Conservation (phyloP, 2,113 vertebrate genomes). For the Arvicanthis niloticus region DNA sequence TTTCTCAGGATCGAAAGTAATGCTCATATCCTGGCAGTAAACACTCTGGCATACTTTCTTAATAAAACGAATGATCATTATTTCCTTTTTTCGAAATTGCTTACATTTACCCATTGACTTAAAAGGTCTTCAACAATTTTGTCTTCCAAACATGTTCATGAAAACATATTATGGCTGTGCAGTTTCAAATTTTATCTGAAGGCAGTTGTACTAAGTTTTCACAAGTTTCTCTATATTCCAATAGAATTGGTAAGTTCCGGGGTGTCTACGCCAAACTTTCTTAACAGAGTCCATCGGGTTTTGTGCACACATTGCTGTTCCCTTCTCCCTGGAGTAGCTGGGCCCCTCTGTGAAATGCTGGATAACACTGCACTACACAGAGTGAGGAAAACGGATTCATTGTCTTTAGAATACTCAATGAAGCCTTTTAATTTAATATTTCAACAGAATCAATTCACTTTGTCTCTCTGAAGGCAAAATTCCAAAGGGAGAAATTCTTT, state of each 20-base stretch:
- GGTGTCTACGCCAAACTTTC: conserved; percentile 46
- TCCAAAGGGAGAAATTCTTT: conserved; percentile 79
- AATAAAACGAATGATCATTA: not conserved
- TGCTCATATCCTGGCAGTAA: not conserved
- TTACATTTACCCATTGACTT: not conserved
- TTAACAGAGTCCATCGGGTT: conserved; percentile 62
- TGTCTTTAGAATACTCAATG: conserved; percentile 82
- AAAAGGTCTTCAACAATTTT: not conserved
- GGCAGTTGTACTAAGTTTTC: conserved; percentile 29
- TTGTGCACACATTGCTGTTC: not conserved
- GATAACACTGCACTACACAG: conserved; percentile 57
- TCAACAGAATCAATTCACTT: conserved; percentile 80
- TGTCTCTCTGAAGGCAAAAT: conserved; percentile 78
- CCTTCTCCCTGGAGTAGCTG: conserved; percentile 68
- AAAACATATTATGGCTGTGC: not conserved
- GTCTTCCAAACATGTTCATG: not conserved
- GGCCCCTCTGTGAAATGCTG: conserved; percentile 65
- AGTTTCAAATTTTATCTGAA: not conserved
- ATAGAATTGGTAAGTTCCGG: conserved; percentile 12
- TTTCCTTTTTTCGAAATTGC: not conserved
- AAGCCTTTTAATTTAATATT: conserved; percentile 84
- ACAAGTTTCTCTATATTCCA: conserved; percentile 10
- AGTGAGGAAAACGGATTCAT: conserved; percentile 79
- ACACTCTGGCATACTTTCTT: not conserved
- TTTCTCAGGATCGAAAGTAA: not conserved